Evolutionary conservation across 2,113 vertebrate species (phyloP), one percentile per base, ranked within the genome.

Genomic region (Haplochromis vanheusdeni): DNA sequence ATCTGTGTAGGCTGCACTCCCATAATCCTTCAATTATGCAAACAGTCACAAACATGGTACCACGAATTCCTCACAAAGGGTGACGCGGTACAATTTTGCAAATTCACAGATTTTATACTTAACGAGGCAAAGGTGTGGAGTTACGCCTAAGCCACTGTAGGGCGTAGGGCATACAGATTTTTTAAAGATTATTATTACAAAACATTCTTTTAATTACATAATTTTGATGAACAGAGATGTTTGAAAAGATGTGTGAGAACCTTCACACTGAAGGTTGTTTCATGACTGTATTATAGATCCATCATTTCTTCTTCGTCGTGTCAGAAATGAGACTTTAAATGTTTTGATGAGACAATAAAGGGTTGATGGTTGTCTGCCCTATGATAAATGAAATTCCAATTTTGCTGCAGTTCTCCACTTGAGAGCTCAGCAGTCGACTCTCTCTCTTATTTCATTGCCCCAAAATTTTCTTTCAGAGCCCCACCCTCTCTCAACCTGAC

Each of bases 321-420:
- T 90, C 84, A 87, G 60, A 55, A 91, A 77, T 81, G 9, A 91
- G 88, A 89, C 80, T 35, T 92, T 91, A 90, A 89, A 86, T 2
- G 51, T 19, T 23, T 62, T 9, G 86, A 91, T 91, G 87, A 79
- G 55, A 87, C 87, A 62, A 52, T 81, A 70, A 55, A 75, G 16
- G 45, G 10, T 58, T 82, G 81, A 79, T 68, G 52, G 73, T 82
- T 31, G 45, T 77, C 70, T 4, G 5, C 51, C 31, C 60, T 75
- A 68, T 86, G 60, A 87, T 70, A 86, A 80, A 91, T 92, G 45
- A 91, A 86, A 92, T 91, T 86, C 80, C 62, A 91, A 88, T 90
- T 90, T 70, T 91, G 87, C 83, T 56, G 9, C 77, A 33, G 6
- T 83, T 90, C 68, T 87, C 28, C 4, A 35, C 81, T 80, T 85